phyloP scores from a whole-genome alignment of 2,888 invertebrate genomes.

The Troides oblongomaculatus region DNA sequence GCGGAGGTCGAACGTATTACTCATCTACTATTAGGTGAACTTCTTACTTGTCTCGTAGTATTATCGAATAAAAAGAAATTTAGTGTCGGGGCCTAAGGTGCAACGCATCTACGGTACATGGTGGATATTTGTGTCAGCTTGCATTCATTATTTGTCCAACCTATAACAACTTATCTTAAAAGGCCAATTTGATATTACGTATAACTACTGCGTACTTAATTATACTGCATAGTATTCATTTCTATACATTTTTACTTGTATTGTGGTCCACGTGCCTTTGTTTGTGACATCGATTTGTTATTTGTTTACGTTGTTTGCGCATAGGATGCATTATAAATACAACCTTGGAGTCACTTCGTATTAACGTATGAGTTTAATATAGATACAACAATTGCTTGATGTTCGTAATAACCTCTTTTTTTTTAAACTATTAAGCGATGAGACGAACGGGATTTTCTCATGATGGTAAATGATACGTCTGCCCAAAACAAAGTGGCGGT shows the following conservation, averaged over 20 bases:
- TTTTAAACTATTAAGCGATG: too few species aligned
- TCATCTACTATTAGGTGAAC: not conserved
- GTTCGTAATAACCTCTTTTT: not conserved
- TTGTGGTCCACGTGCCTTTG: conserved; percentile 14
- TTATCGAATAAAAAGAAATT: not conserved
- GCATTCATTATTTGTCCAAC: conserved; percentile 12
- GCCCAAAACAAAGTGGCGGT: too few species aligned
- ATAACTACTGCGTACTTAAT: not conserved
- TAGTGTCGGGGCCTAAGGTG: not conserved
- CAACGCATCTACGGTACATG: not conserved
- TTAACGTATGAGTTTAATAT: not conserved
- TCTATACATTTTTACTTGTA: conserved; percentile 5
- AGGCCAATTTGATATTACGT: not conserved
- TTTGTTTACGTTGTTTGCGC: conserved; percentile 23
- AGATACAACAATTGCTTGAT: not conserved
- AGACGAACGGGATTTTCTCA: too few species aligned
- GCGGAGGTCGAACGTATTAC: too few species aligned
- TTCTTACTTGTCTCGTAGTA: too few species aligned
- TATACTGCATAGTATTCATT: not conserved
- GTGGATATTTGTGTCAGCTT: conserved; percentile 1
- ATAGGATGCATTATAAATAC: conserved; percentile 27
- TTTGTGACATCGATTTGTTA: conserved; percentile 24
- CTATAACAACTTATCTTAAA: conserved; percentile 11
- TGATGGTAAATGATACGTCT: too few species aligned
- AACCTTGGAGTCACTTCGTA: conserved; percentile 26